phyloP scores from a whole-genome alignment of 2,113 vertebrate genomes.

The Nannospalax galili region DNA sequence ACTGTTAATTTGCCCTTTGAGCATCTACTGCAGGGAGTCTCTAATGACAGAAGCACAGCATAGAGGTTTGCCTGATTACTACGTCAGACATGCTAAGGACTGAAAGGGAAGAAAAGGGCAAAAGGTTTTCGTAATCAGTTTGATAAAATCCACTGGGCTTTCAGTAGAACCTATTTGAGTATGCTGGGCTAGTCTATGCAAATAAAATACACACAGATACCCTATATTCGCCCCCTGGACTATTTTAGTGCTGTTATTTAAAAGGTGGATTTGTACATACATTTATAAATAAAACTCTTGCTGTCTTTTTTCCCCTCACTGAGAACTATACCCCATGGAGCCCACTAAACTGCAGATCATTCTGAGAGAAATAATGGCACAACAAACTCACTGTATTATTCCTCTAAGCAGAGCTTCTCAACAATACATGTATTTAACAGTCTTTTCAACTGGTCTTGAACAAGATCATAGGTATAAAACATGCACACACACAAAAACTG shows the following conservation, averaged over 20 bases:
- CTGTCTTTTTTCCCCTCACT: conserved; percentile 38
- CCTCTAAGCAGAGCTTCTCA: conserved; percentile 74
- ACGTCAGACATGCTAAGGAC: conserved; percentile 81
- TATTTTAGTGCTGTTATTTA: conserved; percentile 50
- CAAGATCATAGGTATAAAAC: conserved; percentile 70
- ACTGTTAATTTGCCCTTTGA: conserved; percentile 85
- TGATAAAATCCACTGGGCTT: conserved; percentile 78
- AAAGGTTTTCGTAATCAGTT: conserved; percentile 79
- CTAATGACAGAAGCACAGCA: conserved; percentile 75
- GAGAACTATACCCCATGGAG: conserved; percentile 66
- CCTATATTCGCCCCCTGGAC: conserved; percentile 66
- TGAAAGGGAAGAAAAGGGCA: conserved; percentile 76
- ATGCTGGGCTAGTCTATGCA: conserved; percentile 64
- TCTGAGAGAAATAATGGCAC: conserved; percentile 78
- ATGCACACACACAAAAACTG: conserved; percentile 50
- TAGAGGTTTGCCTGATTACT: conserved; percentile 80
- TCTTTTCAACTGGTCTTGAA: conserved; percentile 79
- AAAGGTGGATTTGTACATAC: conserved; percentile 69
- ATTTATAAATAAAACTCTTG: conserved; percentile 76
- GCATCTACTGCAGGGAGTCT: conserved; percentile 77
- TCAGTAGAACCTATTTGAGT: conserved; percentile 72
- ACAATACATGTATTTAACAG: conserved; percentile 79
- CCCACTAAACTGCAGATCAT: conserved; percentile 67
- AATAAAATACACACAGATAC: conserved; percentile 70
- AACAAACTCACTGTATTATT: conserved; percentile 64